Conservation (phyloP, 2,113 vertebrate species). For the Alces alces region DNA sequence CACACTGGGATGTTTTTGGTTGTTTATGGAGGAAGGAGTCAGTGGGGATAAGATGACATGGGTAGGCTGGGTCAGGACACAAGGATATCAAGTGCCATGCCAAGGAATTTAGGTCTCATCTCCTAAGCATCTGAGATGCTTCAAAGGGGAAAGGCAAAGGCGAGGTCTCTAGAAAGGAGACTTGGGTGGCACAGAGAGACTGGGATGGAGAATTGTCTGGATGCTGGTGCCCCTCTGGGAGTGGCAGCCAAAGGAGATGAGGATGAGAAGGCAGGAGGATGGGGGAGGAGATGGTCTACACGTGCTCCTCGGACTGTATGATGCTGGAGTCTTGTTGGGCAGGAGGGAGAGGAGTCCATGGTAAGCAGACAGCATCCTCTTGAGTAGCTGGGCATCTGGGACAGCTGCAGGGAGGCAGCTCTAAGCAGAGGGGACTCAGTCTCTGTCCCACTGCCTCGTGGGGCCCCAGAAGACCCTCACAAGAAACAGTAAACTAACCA, state of each 20-base stretch:
- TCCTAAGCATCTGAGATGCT: not conserved
- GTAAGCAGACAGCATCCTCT: not conserved
- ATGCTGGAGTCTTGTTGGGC: no score
- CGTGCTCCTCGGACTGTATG: not conserved
- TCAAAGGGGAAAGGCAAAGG: not conserved
- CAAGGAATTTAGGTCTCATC: not conserved
- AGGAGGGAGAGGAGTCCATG: no score
- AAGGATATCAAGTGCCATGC: accelerated
- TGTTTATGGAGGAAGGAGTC: not conserved
- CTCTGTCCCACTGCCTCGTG: not conserved
- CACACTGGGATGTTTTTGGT: not conserved
- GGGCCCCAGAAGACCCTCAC: not conserved
- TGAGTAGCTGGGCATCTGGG: no score
- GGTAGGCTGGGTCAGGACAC: not conserved
- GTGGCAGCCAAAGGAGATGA: not conserved
- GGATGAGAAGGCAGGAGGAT: accelerated
- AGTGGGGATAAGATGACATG: not conserved
- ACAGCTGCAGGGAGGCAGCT: not conserved
- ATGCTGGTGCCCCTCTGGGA: not conserved
- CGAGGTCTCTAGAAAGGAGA: not conserved
- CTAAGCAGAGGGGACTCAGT: not conserved
- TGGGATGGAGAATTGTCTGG: not conserved
- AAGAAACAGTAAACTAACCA: not conserved
- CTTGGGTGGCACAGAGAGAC: not conserved
- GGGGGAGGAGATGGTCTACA: not conserved